These are phyloP conservation scores for Lindbergichthys nudifrons DNA, from an alignment of 2,797 vertebrate genomes.

Conservation along the genomic window DNA sequence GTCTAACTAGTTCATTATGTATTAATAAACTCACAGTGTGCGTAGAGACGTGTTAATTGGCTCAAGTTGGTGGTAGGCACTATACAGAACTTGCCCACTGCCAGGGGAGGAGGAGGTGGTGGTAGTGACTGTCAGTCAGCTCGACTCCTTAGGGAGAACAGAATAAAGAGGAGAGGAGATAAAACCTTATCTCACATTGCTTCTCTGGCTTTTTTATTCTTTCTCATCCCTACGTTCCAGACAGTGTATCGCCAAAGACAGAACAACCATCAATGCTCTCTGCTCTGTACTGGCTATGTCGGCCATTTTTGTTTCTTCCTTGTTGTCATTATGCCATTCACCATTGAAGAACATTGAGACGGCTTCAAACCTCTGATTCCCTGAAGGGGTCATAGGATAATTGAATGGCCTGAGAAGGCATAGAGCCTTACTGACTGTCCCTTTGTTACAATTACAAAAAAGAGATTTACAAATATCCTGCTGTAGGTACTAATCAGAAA, in stretches of 20 bases:
- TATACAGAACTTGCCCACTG: slow-evolving; percentile 50
- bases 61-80: slow-evolving; percentile 54
- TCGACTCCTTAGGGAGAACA: slow-evolving; percentile 54
- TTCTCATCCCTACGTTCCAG: slow-evolving; percentile 43
- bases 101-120: slow-evolving; percentile 17
- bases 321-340: slow-evolving; percentile 21
- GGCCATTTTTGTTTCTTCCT: slow-evolving; percentile 14
- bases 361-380: slow-evolving; percentile 22
- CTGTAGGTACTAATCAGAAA: slow-evolving; percentile 21
- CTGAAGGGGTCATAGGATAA: slow-evolving; percentile 10
- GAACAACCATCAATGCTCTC: slow-evolving; percentile 38
- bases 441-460: background rate
- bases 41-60: slow-evolving; percentile 72
- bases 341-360: slow-evolving; percentile 15
- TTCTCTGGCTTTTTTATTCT: slow-evolving; percentile 41
- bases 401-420: slow-evolving; percentile 10
- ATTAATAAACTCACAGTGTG: slow-evolving; percentile 66
- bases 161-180: slow-evolving; percentile 43
- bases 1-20: slow-evolving; percentile 50
- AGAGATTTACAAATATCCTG: slow-evolving; percentile 9
- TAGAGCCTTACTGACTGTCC: slow-evolving; percentile 12
- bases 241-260: slow-evolving; percentile 41
- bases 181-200: slow-evolving; percentile 65
- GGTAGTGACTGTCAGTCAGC: slow-evolving; percentile 63
- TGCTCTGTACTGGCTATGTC: slow-evolving; percentile 27